A percentile compares a stretch with the other conserved stretches of the same genome.
phyloP scores from a whole-genome alignment of 53 echinoderm and acorn worm species.

The Zoroaster sp. region DNA sequence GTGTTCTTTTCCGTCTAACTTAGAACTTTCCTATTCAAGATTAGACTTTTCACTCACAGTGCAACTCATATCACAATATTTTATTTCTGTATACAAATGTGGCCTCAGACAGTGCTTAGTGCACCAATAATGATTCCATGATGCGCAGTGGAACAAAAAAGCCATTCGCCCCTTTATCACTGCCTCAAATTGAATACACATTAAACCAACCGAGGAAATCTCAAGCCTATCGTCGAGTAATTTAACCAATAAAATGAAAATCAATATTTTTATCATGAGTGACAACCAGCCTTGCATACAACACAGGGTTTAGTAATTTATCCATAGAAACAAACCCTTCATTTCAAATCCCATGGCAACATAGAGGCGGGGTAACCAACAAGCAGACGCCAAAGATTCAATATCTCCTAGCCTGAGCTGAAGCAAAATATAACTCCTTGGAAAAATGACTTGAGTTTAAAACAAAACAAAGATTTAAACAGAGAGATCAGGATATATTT shows the following conservation, averaged over 20 bases:
- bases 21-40: not conserved
- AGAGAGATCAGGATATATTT: no score
- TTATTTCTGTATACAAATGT: not conserved
- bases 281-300: not conserved
- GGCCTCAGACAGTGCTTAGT: not conserved
- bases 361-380: no score
- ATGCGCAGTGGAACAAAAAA: not conserved
- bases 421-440: no score
- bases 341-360: no score
- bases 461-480: no score
- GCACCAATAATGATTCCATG: not conserved
- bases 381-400: no score
- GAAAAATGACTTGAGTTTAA: no score
- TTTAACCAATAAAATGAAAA: not conserved
- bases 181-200: not conserved
- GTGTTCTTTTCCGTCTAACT: not conserved
- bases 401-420: no score
- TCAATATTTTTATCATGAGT: not conserved
- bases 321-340: not conserved
- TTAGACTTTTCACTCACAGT: not conserved
- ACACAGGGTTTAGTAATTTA: not conserved
- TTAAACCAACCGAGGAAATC: not conserved
- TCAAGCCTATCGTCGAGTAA: not conserved
- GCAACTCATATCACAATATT: not conserved
- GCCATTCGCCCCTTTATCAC: not conserved